These are phyloP conservation scores for Pangasianodon gigas DNA, from an alignment of 2,113 vertebrate species.

Conservation along the genomic window DNA sequence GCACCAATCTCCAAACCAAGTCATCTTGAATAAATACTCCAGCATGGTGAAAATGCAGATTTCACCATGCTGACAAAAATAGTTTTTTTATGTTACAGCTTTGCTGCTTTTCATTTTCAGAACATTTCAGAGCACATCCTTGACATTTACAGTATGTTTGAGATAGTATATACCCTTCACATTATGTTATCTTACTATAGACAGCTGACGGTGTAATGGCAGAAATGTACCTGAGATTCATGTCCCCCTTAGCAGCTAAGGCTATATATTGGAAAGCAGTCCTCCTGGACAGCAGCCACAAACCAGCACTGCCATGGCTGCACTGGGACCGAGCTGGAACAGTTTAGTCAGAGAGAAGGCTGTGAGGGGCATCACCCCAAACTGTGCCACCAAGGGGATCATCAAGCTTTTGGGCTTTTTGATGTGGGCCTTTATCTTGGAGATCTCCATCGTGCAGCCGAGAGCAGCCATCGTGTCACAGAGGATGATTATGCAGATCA, in stretches of 20 bases:
- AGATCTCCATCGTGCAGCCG: slow-evolving; percentile 81
- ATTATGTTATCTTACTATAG: too few species aligned
- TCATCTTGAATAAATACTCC: too few species aligned
- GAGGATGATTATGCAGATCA: slow-evolving; percentile 59
- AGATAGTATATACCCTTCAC: too few species aligned
- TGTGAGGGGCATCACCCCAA: slow-evolving; percentile 80
- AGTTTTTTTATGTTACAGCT: too few species aligned
- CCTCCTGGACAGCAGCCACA: slow-evolving; percentile 83
- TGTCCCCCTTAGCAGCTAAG: slow-evolving; percentile 78
- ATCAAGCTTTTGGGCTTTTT: slow-evolving; percentile 76
- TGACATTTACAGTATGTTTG: too few species aligned
- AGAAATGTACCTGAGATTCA: slow-evolving; percentile 81
- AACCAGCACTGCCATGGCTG: slow-evolving; percentile 76
- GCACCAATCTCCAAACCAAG: too few species aligned
- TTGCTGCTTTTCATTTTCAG: too few species aligned
- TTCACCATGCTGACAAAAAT: too few species aligned
- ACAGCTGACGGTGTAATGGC: background rate
- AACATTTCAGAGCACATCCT: too few species aligned
- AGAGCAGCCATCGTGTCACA: slow-evolving; percentile 72
- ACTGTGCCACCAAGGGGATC: slow-evolving; percentile 77
- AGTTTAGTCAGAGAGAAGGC: slow-evolving; percentile 74
- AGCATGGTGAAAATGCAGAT: too few species aligned
- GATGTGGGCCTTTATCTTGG: slow-evolving; percentile 78
- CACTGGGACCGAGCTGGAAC: slow-evolving; percentile 68
- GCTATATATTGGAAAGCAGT: slow-evolving; percentile 77